Base-by-base conservation (phyloP, 1,140 invertebrate genomes). In the Andrena cerasifolii region DNA sequence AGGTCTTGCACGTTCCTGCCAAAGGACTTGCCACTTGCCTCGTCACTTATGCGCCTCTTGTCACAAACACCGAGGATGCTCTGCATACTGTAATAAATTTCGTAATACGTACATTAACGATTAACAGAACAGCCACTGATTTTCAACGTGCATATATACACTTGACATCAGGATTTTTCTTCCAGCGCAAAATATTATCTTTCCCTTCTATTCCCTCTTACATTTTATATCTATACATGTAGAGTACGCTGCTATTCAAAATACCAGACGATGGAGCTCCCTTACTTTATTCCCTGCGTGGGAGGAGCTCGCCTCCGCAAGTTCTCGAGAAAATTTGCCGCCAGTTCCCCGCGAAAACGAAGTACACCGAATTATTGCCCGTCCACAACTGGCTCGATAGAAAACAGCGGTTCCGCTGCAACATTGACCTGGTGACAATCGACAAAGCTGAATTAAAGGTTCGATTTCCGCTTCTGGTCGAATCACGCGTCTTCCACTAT, bases 11-110 rank as follows among this genome's bases (percentile, higher is more conserved):
- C 5, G 31, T 91, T 7, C 49, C 79, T 24, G 45, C 91, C 18
- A 84, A 86, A 43, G 75, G 65, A 33, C 72, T 59, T 0, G 47
- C 59, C 7, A 1, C 24, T 1, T 90, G 81, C 40, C 31, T 33
- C 2, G 33, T 92, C 3, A 81, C 73, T 0, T 92, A 92, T 36
- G 68, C 61, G 1, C 91, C 91, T 3, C 12, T 87, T 7, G 28
- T 73, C 6, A 89, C 88, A 83, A 89, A 78, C 28, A 61, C 36
- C 3, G 80, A 80, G 1, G 36, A 72, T 12, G 77, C 68, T 58
- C 63, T 49, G 28, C 79, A 90, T 51, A 59, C 72, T 58, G 88
- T 89, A 79, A 61, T 47, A 49, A 53, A 21, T 24, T 31, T 58
- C 21, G 31, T 33, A 56, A 54, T 28, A 0, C 18, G 12, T 12